phyloP scores from a whole-genome alignment of 2,797 vertebrate genomes.

The Chaenodraco wilsoni region DNA sequence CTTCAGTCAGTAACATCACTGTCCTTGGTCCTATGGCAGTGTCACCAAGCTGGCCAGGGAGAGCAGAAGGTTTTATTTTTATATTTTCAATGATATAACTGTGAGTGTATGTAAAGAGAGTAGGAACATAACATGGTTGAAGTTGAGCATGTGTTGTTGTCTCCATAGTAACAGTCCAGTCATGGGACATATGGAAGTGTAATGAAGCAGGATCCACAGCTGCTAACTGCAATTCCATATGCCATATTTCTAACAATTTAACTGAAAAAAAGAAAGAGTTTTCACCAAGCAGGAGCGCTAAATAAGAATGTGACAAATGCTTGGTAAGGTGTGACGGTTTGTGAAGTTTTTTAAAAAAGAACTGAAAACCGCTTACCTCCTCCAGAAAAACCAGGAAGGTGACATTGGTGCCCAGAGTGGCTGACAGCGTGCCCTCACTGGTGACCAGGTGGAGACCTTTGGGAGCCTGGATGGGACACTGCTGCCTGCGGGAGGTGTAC shows the following conservation, averaged over 20 bases:
- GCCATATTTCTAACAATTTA: neutral
- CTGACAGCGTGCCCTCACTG: constrained; percentile 89
- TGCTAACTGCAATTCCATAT: neutral
- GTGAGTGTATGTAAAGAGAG: neutral
- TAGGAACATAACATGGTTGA: neutral
- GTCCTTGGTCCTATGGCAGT: neutral
- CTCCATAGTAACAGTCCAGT: constrained; percentile 13
- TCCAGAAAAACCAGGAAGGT: constrained; percentile 94
- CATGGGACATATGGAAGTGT: neutral
- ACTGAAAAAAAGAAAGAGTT: too few species aligned
- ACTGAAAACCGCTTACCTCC: constrained; percentile 83
- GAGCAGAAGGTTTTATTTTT: neutral
- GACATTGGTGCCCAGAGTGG: constrained; percentile 89
- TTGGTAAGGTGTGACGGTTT: neutral
- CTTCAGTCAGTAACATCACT: neutral
- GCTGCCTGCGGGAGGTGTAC: constrained; percentile 91
- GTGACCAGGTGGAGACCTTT: constrained; percentile 92
- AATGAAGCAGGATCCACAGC: neutral
- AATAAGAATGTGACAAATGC: neutral
- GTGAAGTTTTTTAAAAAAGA: neutral
- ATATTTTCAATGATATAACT: neutral
- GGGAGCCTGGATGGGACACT: constrained; percentile 90
- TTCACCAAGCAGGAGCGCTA: neutral
- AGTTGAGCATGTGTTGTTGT: neutral
- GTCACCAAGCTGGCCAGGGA: neutral